Percentiles rank a stretch among this genome's conserved stretches.
phyloP scores from a whole-genome alignment of 1,140 invertebrate genomes.

The Drosophila serrata region DNA sequence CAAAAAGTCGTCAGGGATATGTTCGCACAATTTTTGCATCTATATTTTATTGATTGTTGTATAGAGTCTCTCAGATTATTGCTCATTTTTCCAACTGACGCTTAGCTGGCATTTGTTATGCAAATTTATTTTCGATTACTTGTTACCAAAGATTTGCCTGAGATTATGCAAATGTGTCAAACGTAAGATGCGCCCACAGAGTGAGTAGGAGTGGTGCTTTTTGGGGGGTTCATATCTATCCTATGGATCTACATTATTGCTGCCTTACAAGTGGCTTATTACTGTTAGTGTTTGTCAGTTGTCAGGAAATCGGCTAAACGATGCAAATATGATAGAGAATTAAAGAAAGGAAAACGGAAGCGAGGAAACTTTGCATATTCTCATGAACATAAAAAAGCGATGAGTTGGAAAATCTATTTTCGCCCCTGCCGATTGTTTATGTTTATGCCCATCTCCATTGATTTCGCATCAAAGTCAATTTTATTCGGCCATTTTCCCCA shows the following conservation, averaged over 20 bases:
- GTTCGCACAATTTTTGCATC: constrained; percentile 35
- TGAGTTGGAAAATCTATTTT: constrained; percentile 76
- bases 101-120: constrained; percentile 75
- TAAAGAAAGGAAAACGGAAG: constrained; percentile 34
- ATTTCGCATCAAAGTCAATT: constrained; percentile 54
- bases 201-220: no score
- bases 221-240: constrained; percentile 25
- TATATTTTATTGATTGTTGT: constrained; percentile 40
- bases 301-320: constrained; percentile 49
- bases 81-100: constrained; percentile 48
- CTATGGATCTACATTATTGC: constrained; percentile 52
- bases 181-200: constrained; percentile 19
- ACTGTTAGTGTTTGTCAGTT: constrained; percentile 72
- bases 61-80: constrained; percentile 49
- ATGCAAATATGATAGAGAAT: constrained; percentile 46
- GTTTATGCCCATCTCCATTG: constrained; percentile 65
- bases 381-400: constrained; percentile 61
- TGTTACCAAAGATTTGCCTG: constrained; percentile 80
- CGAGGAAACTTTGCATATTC: constrained; percentile 72
- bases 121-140: constrained; percentile 84
- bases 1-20: constrained; percentile 46
- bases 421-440: constrained; percentile 70
- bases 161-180: constrained; percentile 81
- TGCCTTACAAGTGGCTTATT: constrained; percentile 82
- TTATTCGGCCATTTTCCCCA: constrained; percentile 34